Base-by-base conservation (phyloP, 92 coral and sea anemone species). In the Epizoanthus illoricatus region DNA sequence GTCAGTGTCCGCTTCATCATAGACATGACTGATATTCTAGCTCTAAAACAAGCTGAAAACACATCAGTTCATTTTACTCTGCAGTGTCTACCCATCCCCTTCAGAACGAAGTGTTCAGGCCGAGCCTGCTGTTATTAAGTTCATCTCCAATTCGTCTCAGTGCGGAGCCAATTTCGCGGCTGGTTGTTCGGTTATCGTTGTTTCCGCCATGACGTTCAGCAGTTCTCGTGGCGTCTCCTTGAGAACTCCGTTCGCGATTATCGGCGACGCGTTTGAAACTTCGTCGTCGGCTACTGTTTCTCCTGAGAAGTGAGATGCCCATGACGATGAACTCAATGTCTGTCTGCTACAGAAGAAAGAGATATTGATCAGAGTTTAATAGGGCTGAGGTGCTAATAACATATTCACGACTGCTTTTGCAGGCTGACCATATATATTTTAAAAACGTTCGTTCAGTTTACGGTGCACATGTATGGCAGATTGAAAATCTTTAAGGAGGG, bases 241-340 rank as follows among this genome's bases (percentile, higher is more conserved):
- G 93, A 12, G 87, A 47, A 56, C 75, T 83, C 43, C 98, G 89
- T 40, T 96, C 99, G 61, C 90, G 92, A 90, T 90, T 95, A 7
- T 96, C 99, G 40, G 87, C 55, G 17, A 83, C 64, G 47, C 99
- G 92, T 58, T 92, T 90, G 73, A 96, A 92, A 66, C 99, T 96
- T 80, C 89, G 86, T 81, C 97, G 87, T 56, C 94, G 89, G 93
- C 99, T 96, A 92, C 97, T 96, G 89, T 90, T 96, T 57, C 99
- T 92, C 76, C 97, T 86, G 21, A 96, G 86, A 49, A 93, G 73
- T 3, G 98, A 89, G 45, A 93, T 71, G 9, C 99, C 99, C 99
- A 96, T 96, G 85, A n/a, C 28, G 28, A 64, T 78, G 16, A 20
- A 42, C 3, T 47, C 19, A 45, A 78, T 61, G 72, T 21, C n/a